These are phyloP conservation scores for Theodoxus fluviatilis DNA, from an alignment of 2,888 invertebrate species.

Conservation along the genomic window DNA sequence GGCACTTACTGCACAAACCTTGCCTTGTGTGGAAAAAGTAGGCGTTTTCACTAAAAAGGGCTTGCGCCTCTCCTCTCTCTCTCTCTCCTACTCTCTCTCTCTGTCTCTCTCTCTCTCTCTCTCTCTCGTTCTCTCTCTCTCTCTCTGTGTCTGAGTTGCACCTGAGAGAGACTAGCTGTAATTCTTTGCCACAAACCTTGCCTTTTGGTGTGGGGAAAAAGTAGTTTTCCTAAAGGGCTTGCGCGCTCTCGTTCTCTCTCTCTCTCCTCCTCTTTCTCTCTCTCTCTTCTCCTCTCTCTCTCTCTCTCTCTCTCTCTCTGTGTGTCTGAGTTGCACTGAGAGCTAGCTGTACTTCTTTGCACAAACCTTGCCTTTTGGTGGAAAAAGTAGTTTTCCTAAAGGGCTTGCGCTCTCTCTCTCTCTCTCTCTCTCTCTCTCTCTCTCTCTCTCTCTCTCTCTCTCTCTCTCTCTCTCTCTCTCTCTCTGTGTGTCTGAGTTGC, in stretches of 20 bases:
- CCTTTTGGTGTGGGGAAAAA: neutral
- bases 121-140: too few relatives aligned
- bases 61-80: neutral
- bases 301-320: neutral
- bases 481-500: too few relatives aligned
- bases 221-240: neutral
- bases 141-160: too few relatives aligned
- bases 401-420: slow-evolving; percentile 11
- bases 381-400: too few relatives aligned
- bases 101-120: neutral
- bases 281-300: neutral
- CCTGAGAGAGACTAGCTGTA: too few relatives aligned
- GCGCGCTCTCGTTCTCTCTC: neutral
- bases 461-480: slow-evolving; percentile 9
- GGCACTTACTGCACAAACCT: too few relatives aligned
- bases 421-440: slow-evolving; percentile 26
- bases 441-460: slow-evolving; percentile 23
- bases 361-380: too few relatives aligned
- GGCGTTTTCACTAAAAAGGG: too few relatives aligned
- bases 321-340: neutral
- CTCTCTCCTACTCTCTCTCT: neutral
- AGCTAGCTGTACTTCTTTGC: too few relatives aligned
- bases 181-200: too few relatives aligned
- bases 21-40: too few relatives aligned
- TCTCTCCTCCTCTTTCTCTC: neutral